Base-by-base conservation (phyloP, 2,113 vertebrate genomes). In the Notechis scutatus region DNA sequence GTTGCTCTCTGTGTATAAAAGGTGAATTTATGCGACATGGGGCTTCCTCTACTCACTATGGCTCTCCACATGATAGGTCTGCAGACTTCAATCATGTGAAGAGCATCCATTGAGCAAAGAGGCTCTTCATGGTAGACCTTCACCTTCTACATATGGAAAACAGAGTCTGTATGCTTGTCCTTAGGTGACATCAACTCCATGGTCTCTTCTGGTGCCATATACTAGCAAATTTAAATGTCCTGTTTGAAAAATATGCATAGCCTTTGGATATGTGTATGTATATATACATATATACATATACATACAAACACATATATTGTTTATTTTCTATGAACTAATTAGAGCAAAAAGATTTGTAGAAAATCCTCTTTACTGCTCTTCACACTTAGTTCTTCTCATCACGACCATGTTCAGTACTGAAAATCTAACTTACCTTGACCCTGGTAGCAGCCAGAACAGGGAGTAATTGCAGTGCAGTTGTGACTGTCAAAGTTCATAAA, bases 351-450 rank as follows among this genome's bases (percentile, higher is more conserved):
- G 23, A 50, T 47, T 86, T 86, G 85, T 81, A 81, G 42, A 86
- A 24, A 87, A 14, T 15, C 12, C 47, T 39, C 18, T 21, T 42
- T 42, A 42, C 34, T 57, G 47, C 10, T 42, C 7, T 52, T 88
- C 54, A 1, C 0, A 2, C 57, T 7, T 15, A 92, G 92, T 3
- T 0, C 14, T 47, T 52, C 24, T 26, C 45, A 87, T 52, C 85
- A 52, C 45, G 15, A 50, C 15, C 0, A 39, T 20, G 1, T 23
- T 92, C 39, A 34, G 20, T 0, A 3, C 1, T 24, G 85, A 81
- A 88, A 23, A n/a, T 57, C 50, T 90, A 47, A 96, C 97, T 97
- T 90, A 98, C 98, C 98, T 26, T 98, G 98, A 94, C 98, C 98
- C 94, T 0, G 95, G 50, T 92, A 96, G 94, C 98, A 98, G 91